phyloP scores from a whole-genome alignment of 2,113 vertebrate genomes.

The Sturnira hondurensis region DNA sequence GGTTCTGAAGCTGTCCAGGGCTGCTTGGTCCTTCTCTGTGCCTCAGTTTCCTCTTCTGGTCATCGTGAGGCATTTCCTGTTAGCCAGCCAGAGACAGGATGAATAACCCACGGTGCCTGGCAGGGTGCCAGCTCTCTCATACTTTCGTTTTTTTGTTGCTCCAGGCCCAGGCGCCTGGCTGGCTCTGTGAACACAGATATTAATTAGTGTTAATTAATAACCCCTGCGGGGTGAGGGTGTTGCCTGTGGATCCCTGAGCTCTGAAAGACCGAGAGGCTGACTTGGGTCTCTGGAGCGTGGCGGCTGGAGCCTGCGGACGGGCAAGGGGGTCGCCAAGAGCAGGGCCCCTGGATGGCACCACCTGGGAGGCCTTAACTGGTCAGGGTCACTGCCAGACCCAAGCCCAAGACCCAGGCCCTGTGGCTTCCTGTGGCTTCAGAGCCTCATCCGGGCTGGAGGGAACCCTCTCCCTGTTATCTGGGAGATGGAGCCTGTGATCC shows the following conservation, averaged over 20 bases:
- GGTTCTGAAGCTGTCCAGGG: not conserved
- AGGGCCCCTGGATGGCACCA: not conserved
- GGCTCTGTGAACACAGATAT: conserved; percentile 2
- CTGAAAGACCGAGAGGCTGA: not conserved
- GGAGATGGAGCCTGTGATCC: not conserved
- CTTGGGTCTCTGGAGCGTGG: not conserved
- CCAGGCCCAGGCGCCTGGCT: not conserved
- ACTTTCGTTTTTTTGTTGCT: not conserved
- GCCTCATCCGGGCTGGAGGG: not conserved
- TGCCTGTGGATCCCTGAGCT: not conserved
- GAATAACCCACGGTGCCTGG: not conserved
- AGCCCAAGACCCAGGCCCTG: not conserved
- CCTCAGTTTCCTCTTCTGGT: conserved; percentile 2
- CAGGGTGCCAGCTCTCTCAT: not conserved
- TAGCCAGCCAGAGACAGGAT: rapidly evolving
- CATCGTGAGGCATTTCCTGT: not conserved
- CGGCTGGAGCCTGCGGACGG: not conserved
- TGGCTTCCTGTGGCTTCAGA: not conserved
- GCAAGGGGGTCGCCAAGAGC: not conserved
- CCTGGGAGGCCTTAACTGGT: not conserved
- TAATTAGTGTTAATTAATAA: conserved; percentile 45
- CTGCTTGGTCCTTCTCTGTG: not conserved
- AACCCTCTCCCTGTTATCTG: not conserved
- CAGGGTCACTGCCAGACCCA: not conserved
- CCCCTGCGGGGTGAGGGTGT: not conserved